A percentile compares a stretch with the other conserved stretches of the same genome.
phyloP scores from a whole-genome alignment of 1,140 invertebrate genomes.

The Pristionchus pacificus region DNA sequence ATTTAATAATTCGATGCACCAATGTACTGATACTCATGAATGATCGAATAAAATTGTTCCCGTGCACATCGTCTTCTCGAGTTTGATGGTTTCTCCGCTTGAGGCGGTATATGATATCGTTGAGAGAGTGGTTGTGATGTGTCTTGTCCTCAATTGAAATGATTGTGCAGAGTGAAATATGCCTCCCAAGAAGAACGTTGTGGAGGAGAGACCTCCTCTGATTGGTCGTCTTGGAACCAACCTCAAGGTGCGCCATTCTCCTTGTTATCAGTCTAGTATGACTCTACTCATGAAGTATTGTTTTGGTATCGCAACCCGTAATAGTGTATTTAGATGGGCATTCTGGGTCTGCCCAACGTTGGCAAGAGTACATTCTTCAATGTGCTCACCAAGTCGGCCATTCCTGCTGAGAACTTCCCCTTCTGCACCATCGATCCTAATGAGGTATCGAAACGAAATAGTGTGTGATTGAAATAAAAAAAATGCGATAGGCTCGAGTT shows the following conservation, averaged over 20 bases:
- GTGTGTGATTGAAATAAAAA: background rate
- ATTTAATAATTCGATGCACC: background rate
- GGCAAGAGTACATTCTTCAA: constrained; percentile 99
- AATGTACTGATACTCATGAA: background rate
- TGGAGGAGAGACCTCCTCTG: constrained; percentile 76
- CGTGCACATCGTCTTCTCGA: background rate
- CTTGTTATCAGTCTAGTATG: too few species aligned
- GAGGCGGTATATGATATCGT: background rate
- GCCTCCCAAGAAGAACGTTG: constrained; percentile 82
- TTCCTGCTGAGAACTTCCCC: constrained; percentile 92
- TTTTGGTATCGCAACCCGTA: too few species aligned
- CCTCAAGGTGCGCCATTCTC: constrained; percentile 89
- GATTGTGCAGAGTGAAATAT: constrained; percentile 61
- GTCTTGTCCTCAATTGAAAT: background rate
- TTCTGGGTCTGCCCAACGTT: constrained; percentile 54
- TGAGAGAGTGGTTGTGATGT: background rate
- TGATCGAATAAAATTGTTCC: too few species aligned
- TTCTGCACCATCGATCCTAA: constrained; percentile 99
- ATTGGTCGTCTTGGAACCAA: constrained; percentile 95
- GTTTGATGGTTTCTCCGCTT: background rate
- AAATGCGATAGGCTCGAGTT: constrained; percentile 67
- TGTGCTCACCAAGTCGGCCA: constrained; percentile 87
- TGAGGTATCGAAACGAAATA: constrained; percentile 68
- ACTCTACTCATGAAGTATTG: too few species aligned
- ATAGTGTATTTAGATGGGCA: constrained; percentile 48